phyloP scores from a whole-genome alignment of 2,113 vertebrate genomes.

The Anseranas semipalmata region DNA sequence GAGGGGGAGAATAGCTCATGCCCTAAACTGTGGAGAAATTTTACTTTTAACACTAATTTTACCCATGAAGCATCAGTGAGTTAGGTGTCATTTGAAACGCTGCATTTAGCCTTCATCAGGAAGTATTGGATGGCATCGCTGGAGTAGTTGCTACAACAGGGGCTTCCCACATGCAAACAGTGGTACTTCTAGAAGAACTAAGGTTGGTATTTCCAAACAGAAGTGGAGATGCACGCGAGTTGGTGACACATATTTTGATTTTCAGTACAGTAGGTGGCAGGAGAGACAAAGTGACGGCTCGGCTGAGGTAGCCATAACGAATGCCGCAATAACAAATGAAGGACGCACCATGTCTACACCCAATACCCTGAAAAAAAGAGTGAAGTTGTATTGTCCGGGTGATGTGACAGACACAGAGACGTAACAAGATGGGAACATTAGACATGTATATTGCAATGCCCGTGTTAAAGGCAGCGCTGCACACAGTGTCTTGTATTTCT shows the following conservation, averaged over 20 bases:
- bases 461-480: accelerated
- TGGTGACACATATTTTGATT: not conserved
- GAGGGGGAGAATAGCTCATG: not conserved
- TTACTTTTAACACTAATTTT: constrained; percentile 2
- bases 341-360: not conserved
- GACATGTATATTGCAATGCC: not conserved
- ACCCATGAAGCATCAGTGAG: not conserved
- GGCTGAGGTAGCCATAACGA: not conserved
- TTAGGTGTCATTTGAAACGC: not conserved
- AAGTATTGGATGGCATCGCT: not conserved
- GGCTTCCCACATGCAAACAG: not conserved
- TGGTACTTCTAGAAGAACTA: not conserved
- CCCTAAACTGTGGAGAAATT: not conserved
- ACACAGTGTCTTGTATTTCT: not conserved
- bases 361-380: not conserved
- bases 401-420: not conserved
- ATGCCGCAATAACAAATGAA: not conserved
- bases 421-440: not conserved
- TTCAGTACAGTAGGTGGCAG: constrained; percentile 35
- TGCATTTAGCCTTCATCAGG: not conserved
- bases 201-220: not conserved
- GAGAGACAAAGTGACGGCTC: not conserved
- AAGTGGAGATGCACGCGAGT: not conserved
- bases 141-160: not conserved
- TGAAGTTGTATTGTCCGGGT: not conserved